These are phyloP conservation scores for Mesorhabditis spiculigera DNA, from an alignment of 2,888 invertebrate species.

Conservation along the genomic window DNA sequence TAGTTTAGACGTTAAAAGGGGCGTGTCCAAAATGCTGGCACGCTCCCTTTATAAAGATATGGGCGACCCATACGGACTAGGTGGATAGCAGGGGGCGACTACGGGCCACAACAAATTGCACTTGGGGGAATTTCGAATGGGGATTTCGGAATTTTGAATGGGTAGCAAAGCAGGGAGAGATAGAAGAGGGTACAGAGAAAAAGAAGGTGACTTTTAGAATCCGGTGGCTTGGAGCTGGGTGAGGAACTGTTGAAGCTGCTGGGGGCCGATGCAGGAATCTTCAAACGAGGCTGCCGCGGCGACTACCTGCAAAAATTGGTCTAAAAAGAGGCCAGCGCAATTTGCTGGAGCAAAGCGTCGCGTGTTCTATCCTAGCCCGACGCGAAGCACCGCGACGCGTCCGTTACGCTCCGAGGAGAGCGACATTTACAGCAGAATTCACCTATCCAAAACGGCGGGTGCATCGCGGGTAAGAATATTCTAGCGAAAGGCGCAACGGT, in stretches of 20 bases:
- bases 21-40: no score
- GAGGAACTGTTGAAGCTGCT: constrained; percentile 42
- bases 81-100: no score
- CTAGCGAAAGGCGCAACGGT: constrained; percentile 58
- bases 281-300: constrained; percentile 40
- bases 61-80: no score
- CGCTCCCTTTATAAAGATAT: no score
- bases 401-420: not conserved
- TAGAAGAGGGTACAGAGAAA: no score
- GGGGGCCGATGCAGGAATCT: constrained; percentile 35
- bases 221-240: constrained; percentile 16
- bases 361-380: no score
- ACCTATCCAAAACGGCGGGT: no score
- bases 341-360: no score
- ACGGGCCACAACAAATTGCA: not conserved
- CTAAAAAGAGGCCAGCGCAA: no score
- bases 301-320: constrained; percentile 41
- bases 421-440: constrained; percentile 59
- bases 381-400: not conserved
- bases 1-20: no score
- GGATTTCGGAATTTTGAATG: no score
- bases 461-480: constrained; percentile 66
- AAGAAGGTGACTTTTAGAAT: not conserved
- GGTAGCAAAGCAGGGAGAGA: no score
- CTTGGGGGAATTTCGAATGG: not conserved